These are phyloP conservation scores for Polyergus mexicanus DNA, from an alignment of 1,140 invertebrate species.

Conservation along the genomic window DNA sequence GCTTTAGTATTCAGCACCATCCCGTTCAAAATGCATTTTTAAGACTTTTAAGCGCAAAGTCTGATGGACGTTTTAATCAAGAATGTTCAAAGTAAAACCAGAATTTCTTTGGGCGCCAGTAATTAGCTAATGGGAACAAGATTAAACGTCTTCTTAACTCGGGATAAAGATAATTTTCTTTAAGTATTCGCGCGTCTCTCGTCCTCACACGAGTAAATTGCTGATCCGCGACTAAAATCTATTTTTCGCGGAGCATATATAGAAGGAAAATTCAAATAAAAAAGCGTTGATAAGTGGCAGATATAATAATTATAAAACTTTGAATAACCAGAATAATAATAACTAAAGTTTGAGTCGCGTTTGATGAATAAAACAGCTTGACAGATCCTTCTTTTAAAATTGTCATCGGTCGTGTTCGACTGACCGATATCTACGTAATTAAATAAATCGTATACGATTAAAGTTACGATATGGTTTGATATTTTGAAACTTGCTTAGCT, in stretches of 20 bases:
- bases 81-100: slow-evolving; percentile 57
- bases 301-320: slow-evolving; percentile 11
- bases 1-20: slow-evolving; percentile 36
- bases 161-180: slow-evolving; percentile 47
- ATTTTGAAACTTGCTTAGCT: neutral
- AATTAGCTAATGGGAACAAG: slow-evolving; percentile 65
- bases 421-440: neutral
- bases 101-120: slow-evolving; percentile 59
- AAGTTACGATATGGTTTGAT: neutral
- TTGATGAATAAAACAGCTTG: neutral
- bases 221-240: neutral
- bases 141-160: slow-evolving; percentile 47
- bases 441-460: slow-evolving; percentile 33
- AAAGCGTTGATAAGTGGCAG: neutral
- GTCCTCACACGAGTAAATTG: slow-evolving; percentile 26
- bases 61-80: slow-evolving; percentile 56
- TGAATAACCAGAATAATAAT: neutral
- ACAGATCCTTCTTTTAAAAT: neutral
- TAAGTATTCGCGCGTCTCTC: slow-evolving; percentile 44
- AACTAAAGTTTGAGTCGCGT: neutral
- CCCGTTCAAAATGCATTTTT: slow-evolving; percentile 38
- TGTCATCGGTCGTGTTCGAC: neutral
- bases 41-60: slow-evolving; percentile 11
- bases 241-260: neutral
- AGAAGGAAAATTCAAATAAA: neutral